phyloP scores from a whole-genome alignment of 2,888 invertebrate species.

The Eulithis testata region DNA sequence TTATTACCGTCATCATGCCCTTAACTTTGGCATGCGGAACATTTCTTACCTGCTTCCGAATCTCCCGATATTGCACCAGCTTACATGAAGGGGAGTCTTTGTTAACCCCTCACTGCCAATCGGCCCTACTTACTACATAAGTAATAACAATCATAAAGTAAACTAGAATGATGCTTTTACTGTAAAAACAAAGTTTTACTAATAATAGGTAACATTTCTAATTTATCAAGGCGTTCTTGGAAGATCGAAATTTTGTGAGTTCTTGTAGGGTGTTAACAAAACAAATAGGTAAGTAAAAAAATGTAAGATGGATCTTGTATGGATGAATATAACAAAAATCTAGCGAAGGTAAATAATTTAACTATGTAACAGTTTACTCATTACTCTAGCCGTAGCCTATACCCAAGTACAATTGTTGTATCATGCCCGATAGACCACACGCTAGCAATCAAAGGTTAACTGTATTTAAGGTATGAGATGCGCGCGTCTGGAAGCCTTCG shows the following conservation, averaged over 20 bases:
- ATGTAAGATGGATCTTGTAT: too few relatives aligned
- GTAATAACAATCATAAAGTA: neutral
- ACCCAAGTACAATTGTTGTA: neutral
- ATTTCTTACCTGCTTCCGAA: constrained; percentile 64
- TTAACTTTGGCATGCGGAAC: constrained; percentile 38
- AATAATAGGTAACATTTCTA: too few relatives aligned
- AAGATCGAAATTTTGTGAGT: too few relatives aligned
- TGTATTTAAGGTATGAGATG: constrained; percentile 66
- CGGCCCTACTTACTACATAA: neutral
- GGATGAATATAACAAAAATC: too few relatives aligned
- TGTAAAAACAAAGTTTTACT: too few relatives aligned
- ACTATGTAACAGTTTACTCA: too few relatives aligned
- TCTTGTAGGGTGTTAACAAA: too few relatives aligned
- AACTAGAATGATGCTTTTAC: neutral
- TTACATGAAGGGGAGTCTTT: constrained; percentile 54
- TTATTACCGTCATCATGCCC: constrained; percentile 45
- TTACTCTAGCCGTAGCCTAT: too few relatives aligned
- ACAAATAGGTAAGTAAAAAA: too few relatives aligned
- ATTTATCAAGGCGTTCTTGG: too few relatives aligned
- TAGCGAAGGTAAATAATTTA: too few relatives aligned
- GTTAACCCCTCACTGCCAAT: constrained; percentile 9
- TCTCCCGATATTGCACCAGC: constrained; percentile 61
- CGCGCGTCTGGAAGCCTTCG: constrained; percentile 75
- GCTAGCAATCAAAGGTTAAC: constrained; percentile 32
- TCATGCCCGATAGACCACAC: constrained; percentile 22